Evolutionary conservation across 2,113 vertebrate genomes (phyloP), one percentile per base, ranked within the genome.

Genomic region (Amazona guildingii): DNA sequence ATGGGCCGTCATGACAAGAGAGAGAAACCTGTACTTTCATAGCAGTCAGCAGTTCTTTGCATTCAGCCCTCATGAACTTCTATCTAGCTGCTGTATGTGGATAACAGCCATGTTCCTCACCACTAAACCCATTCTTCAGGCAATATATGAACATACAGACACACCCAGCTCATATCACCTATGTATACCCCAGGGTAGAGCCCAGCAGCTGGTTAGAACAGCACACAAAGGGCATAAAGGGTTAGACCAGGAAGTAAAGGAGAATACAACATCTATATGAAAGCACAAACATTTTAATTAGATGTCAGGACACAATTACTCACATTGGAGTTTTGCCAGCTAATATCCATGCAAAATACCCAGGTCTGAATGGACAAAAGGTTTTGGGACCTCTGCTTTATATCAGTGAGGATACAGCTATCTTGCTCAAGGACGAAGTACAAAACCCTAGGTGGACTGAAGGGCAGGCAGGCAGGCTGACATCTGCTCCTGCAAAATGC

Each of bases 281-380:
- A 46, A 55, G 66, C 28, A 19, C 46, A 10, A 10, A 37, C 17
- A 21, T n/a, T 46, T 55, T 83, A 69, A 92, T 91, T 37, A 90
- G 74, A 52, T 17, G 29, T 9, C 7, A 33, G 68, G 92, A 81
- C 55, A 17, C 63, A 90, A 79, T 92, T 93, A 72, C 62, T 85
- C 48, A 43, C 3, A 15, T 43, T 91, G 88, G 94, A 92, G 63
- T 62, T 75, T 3, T 61, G 78, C 88, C 96, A 95, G 87, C 18
- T 88, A 33, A 61, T 46, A 72, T 29, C 62, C 48, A 19, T 55
- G 46, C 13, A 29, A 79, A 77, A 88, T 16, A 49, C 18, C 61
- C 61, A 8, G 51, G 28, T 33, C 64, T 39, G 87, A 46, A 46
- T 2, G 44, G 31, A 68, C 66, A 46, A 9, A 63, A 72, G 78